phyloP scores from a whole-genome alignment of 2,888 invertebrate species.

The Troilus luridus region DNA sequence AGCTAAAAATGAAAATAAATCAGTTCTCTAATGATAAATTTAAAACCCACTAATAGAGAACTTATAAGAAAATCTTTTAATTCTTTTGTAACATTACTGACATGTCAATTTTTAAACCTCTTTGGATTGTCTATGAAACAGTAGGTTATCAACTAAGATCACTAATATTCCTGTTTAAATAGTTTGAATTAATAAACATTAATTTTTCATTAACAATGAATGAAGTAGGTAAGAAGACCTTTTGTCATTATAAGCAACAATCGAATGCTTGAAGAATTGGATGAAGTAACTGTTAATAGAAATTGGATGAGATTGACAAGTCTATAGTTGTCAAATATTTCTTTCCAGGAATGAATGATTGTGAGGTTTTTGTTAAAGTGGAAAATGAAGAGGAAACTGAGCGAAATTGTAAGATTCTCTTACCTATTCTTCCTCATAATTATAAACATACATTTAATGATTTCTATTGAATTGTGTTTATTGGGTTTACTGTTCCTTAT shows the following conservation, averaged over 20 bases:
- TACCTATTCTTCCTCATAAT: not conserved
- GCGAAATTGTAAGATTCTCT: not conserved
- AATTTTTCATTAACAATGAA: not conserved
- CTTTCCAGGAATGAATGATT: not conserved
- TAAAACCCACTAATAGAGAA: too few species aligned
- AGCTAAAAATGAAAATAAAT: too few species aligned
- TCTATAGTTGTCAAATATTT: not conserved
- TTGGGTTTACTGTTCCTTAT: not conserved
- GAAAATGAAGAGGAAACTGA: not conserved
- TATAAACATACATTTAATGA: too few species aligned
- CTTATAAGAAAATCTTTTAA: too few species aligned
- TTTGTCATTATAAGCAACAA: too few species aligned
- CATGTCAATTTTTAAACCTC: not conserved
- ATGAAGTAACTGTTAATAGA: too few species aligned
- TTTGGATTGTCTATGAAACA: not conserved
- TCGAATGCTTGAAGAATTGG: too few species aligned
- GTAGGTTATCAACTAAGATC: not conserved
- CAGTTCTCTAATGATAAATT: too few species aligned
- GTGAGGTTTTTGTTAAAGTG: not conserved
- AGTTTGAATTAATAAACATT: not conserved
- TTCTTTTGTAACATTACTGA: too few species aligned
- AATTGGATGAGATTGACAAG: not conserved
- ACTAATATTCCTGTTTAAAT: too few species aligned
- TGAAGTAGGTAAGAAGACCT: too few species aligned
- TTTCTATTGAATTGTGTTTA: not conserved